Conservation (phyloP, 2,888 invertebrate species). For the Aleiodes leptofemur region DNA sequence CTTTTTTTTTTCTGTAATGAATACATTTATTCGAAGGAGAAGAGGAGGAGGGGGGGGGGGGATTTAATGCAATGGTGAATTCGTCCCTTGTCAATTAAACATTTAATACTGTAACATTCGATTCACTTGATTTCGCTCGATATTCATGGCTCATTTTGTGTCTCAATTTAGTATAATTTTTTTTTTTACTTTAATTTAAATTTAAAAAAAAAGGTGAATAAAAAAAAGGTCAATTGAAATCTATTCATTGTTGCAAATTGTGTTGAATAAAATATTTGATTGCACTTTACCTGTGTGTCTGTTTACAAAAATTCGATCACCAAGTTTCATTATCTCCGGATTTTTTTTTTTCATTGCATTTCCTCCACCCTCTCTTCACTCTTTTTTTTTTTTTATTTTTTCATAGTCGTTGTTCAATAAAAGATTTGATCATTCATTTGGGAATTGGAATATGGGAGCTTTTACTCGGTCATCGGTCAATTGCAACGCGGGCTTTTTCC, state of each 20-base stretch:
- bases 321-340: background rate
- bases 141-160: too few relatives aligned
- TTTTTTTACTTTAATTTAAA: background rate
- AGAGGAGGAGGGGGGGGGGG: too few relatives aligned
- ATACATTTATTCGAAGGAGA: constrained; percentile 11
- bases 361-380: background rate
- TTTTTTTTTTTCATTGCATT: constrained; percentile 7
- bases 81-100: too few relatives aligned
- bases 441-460: constrained; percentile 29
- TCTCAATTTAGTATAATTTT: too few relatives aligned
- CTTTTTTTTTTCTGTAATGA: background rate
- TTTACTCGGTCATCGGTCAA: constrained; percentile 45
- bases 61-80: too few relatives aligned
- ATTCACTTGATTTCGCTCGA: too few relatives aligned
- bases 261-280: too few relatives aligned
- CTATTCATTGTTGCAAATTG: too few relatives aligned
- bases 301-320: constrained; percentile 1
- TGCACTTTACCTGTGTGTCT: too few relatives aligned
- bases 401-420: constrained; percentile 19
- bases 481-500: constrained; percentile 49
- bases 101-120: too few relatives aligned
- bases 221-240: background rate
- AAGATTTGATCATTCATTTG: constrained; percentile 36
- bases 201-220: background rate
- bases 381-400: background rate